Evolutionary conservation across 2,113 vertebrate genomes (phyloP).

Genomic region (Engraulis encrasicolus): DNA sequence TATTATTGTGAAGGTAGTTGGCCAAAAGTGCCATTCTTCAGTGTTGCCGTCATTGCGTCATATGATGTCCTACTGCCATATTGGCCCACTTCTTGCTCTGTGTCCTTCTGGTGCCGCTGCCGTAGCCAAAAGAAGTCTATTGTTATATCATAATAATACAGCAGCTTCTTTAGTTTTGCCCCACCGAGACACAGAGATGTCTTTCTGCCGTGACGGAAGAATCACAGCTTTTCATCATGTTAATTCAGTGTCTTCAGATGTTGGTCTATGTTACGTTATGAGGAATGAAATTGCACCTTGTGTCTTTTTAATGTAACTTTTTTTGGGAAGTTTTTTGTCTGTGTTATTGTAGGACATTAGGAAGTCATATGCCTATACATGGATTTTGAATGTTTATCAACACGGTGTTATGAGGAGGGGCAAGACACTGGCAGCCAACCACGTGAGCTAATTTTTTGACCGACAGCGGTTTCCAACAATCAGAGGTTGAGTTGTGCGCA

Average conservation of each 20-base stretch:
- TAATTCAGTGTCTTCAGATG: not conserved
- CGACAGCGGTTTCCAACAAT: too few relatives aligned
- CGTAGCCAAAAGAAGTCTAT: not conserved
- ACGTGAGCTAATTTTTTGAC: too few relatives aligned
- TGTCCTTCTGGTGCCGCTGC: not conserved
- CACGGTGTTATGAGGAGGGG: too few relatives aligned
- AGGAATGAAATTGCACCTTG: not conserved
- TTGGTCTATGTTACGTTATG: not conserved
- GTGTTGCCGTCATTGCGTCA: not conserved
- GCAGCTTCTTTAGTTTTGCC: not conserved
- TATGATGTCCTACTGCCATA: not conserved
- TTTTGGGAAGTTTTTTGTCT: not conserved
- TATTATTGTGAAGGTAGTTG: not conserved
- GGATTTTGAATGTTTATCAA: too few relatives aligned
- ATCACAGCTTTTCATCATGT: not conserved
- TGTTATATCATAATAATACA: not conserved
- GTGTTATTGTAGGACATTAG: not conserved
- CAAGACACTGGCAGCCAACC: too few relatives aligned
- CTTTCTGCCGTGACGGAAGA: not conserved
- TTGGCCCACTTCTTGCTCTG: not conserved
- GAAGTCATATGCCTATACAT: not conserved
- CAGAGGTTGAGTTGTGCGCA: too few relatives aligned
- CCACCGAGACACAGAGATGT: not conserved
- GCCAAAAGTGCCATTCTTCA: not conserved
- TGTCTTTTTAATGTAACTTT: not conserved